Base-by-base conservation (phyloP, 2,888 invertebrate genomes). In the Diarsia mendica region DNA sequence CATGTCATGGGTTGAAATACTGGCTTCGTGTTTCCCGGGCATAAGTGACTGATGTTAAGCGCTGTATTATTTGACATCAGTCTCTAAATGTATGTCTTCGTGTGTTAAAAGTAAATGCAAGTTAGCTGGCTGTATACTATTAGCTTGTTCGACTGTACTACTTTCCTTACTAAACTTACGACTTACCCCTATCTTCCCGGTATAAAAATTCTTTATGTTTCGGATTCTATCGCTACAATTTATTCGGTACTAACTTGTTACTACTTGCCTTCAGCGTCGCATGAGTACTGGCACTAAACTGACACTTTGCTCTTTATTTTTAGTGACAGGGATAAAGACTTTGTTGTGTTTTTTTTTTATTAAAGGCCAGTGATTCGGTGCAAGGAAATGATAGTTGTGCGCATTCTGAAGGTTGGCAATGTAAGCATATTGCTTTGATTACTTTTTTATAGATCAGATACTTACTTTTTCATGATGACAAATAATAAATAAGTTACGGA, bases 171-270 rank as follows among this genome's bases (percentile, higher is more conserved):
- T 33, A 79, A 79, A 78, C 63, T 79, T 81, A 81, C 44, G 60
- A 71, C 39, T 61, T 20, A 72, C 61, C 72, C 67, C 53, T 80
- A 72, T 84, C 76, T 75, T 63, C 13, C 23, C 49, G 11, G 63
- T 65, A 80, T 72, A 69, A 77, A 64, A 77, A 70, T 80, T 74
- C 66, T 82, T 79, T 78, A 80, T 68, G 46, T 51, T 80, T 72
- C 20, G 23, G 67, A 77, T 77, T 48, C 46, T 85, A 80, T 80
- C 77, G 39, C 48, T 23, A 73, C 58, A 67, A 75, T 82, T 85
- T 85, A 84, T 80, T 77, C 28, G 49, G 65, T 72, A 60, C 72
- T 80, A 63, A 77, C 51, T 67, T 67, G 67, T 58, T 64, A 79
- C 23, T 28, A 13, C 67, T 64, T 73, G n/a, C 58, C 46, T 75